Conservation (phyloP, 2,797 vertebrate genomes). For the Phataginus tetradactyla region DNA sequence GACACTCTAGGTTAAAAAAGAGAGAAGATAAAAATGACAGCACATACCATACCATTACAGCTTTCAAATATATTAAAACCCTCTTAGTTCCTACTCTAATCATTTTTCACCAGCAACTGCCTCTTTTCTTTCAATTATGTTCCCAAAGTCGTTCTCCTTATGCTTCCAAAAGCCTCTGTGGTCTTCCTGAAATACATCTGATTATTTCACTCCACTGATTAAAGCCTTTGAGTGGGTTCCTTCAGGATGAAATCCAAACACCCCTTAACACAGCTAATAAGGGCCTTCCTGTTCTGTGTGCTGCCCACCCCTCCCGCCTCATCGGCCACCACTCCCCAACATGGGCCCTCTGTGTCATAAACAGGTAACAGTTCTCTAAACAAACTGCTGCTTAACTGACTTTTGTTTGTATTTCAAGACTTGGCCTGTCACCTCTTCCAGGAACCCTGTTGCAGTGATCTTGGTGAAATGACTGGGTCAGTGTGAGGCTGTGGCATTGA, state of each 20-base stretch:
- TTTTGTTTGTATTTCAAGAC: conserved; percentile 54
- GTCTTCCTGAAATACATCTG: conserved; percentile 30
- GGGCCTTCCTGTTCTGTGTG: background rate
- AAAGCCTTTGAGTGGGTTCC: background rate
- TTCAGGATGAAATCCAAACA: background rate
- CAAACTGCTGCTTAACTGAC: conserved; percentile 26
- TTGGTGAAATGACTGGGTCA: conserved; percentile 4
- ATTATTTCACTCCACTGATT: background rate
- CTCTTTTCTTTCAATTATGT: background rate
- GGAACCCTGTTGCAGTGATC: conserved; percentile 39
- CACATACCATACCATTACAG: accelerated
- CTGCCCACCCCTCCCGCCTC: background rate
- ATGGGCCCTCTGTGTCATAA: background rate
- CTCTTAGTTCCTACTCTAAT: background rate
- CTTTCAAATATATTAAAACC: background rate
- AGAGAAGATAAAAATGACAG: background rate
- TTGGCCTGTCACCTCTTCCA: background rate
- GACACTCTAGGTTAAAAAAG: background rate
- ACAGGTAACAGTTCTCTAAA: conserved; percentile 6
- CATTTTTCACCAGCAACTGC: background rate
- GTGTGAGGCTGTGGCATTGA: background rate
- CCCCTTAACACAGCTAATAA: background rate
- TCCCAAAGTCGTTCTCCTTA: background rate
- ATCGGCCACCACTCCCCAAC: background rate
- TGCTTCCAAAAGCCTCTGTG: background rate